Evolutionary conservation across 2,888 invertebrate genomes (phyloP).

Genomic region (Heterodera filipjevi): DNA sequence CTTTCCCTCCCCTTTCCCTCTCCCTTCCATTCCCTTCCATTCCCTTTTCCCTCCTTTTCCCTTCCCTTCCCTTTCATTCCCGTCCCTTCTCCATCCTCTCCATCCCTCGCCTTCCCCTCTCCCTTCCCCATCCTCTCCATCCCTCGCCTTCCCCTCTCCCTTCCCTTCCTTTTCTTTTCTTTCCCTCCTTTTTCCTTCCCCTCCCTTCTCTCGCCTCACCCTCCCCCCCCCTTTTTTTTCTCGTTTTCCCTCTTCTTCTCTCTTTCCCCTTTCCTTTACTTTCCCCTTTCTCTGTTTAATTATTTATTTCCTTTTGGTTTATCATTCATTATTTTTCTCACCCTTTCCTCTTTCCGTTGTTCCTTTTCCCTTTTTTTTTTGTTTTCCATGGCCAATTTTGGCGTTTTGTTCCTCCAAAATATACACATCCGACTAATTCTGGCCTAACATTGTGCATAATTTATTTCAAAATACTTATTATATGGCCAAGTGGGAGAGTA

Average conservation of each 20-base stretch:
- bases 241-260: background rate
- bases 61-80: background rate
- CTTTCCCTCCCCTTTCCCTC: background rate
- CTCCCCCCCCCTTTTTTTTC: background rate
- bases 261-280: background rate
- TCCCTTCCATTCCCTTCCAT: background rate
- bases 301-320: background rate
- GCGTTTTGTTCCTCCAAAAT: background rate
- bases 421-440: background rate
- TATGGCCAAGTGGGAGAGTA: background rate
- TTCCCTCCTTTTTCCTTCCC: background rate
- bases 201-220: background rate
- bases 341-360: background rate
- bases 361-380: too few species aligned
- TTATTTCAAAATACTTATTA: background rate
- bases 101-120: background rate
- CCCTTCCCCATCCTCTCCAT: too few species aligned
- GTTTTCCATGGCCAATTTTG: too few species aligned
- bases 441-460: background rate
- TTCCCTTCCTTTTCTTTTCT: background rate
- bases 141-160: too few species aligned
- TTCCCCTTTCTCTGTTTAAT: background rate
- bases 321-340: too few species aligned
- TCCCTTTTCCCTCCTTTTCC: background rate
- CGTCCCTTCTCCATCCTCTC: too few species aligned